A percentile compares a stretch with the other conserved stretches of the same genome.
phyloP scores from a whole-genome alignment of 1,140 invertebrate genomes.

The Muscidifurax raptorellus region DNA sequence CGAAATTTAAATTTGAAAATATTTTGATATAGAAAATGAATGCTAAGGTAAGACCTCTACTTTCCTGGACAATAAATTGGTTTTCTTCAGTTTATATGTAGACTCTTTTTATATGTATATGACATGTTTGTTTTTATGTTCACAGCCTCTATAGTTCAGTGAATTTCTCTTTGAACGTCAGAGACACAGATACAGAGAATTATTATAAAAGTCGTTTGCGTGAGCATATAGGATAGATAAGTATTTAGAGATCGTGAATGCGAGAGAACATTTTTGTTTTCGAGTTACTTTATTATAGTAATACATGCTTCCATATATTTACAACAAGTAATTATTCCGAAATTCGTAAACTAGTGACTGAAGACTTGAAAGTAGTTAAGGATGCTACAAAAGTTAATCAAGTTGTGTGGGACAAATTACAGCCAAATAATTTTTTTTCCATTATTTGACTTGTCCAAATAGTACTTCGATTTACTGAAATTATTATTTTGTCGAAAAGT shows the following conservation, averaged over 20 bases:
- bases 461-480: neutral
- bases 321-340: neutral
- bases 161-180: neutral
- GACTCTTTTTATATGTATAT: neutral
- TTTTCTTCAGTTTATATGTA: neutral
- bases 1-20: neutral
- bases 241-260: neutral
- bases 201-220: neutral
- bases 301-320: neutral
- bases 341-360: constrained; percentile 31
- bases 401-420: constrained; percentile 44
- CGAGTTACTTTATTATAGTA: neutral
- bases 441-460: neutral
- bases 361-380: constrained; percentile 43
- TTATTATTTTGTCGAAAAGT: neutral
- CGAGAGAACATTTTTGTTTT: neutral
- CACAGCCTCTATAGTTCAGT: neutral
- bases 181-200: neutral
- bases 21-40: neutral
- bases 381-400: constrained; percentile 49
- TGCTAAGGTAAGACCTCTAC: no score
- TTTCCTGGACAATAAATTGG: neutral
- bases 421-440: neutral
- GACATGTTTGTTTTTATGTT: neutral
- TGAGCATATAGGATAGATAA: neutral